Evolutionary conservation across 2,797 vertebrate genomes (phyloP).

Genomic region (Scolopax rusticola): DNA sequence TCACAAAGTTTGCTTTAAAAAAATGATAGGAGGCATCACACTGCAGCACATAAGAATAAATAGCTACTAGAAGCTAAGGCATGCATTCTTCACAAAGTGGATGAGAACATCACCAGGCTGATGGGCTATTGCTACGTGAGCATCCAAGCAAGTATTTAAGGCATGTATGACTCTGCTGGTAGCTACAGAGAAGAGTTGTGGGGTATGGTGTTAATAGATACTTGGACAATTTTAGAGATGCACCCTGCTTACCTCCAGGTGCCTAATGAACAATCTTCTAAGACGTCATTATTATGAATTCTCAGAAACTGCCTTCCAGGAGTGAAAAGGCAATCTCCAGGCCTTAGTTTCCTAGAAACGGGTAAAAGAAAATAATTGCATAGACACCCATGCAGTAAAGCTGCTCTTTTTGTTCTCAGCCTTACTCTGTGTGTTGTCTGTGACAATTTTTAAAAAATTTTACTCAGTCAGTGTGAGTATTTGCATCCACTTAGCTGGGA

Average conservation of each 20-base stretch:
- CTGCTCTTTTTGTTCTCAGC: neutral
- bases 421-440: neutral
- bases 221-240: constrained; percentile 52
- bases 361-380: neutral
- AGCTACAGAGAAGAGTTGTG: constrained; percentile 18
- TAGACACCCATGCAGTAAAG: neutral
- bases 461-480: neutral
- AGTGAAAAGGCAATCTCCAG: neutral
- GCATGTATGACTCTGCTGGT: constrained; percentile 37
- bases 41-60: neutral
- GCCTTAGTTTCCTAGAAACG: neutral
- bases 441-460: neutral
- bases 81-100: constrained; percentile 28
- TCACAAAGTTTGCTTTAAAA: neutral
- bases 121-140: neutral
- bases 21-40: neutral
- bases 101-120: neutral
- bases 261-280: neutral
- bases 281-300: neutral
- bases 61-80: constrained; percentile 20
- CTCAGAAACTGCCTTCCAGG: constrained; percentile 40
- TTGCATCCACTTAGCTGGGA: neutral
- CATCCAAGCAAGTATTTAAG: constrained; percentile 39
- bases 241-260: constrained; percentile 25
- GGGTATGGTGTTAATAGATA: constrained; percentile 34